phyloP scores from a whole-genome alignment of 2,797 vertebrate species.

The Simalia tracyae region DNA sequence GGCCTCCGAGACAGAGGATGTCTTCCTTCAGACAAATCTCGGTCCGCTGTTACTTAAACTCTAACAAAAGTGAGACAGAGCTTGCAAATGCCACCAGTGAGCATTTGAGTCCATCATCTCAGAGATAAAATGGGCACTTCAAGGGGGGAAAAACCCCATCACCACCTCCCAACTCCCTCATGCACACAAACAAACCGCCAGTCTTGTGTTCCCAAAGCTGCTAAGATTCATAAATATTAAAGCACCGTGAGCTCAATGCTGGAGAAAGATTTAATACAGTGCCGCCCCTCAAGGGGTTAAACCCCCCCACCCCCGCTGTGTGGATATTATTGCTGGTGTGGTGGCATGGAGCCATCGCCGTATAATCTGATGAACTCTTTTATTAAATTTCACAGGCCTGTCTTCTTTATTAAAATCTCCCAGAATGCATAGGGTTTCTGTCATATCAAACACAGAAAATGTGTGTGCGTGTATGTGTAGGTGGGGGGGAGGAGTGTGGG shows the following conservation, averaged over 20 bases:
- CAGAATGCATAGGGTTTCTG: conserved; percentile 81
- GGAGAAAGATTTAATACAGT: conserved; percentile 49
- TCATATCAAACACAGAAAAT: conserved; percentile 48
- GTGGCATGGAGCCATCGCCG: conserved; percentile 86
- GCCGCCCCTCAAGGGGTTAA: conserved; percentile 62
- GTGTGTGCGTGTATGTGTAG: conserved; percentile 2
- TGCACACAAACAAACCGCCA: conserved; percentile 2
- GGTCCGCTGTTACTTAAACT: background rate
- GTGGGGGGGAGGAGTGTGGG: background rate
- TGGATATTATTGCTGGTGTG: conserved; percentile 82
- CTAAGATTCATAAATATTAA: conserved; percentile 53
- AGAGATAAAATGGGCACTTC: background rate
- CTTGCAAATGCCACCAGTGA: background rate
- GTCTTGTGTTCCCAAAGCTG: conserved; percentile 30
- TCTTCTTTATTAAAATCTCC: conserved; percentile 97
- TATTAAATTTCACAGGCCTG: conserved; percentile 95
- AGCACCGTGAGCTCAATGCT: conserved; percentile 28
- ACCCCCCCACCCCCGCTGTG: conserved; percentile 48
- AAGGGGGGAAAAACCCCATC: background rate
- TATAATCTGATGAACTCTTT: conserved; percentile 97
- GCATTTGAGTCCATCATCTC: background rate
- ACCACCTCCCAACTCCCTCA: background rate
- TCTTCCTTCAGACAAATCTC: background rate
- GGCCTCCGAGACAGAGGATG: background rate
- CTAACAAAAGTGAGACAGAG: background rate